Evolutionary conservation across 2,113 vertebrate genomes (phyloP).

Genomic region (Callorhinus ursinus): DNA sequence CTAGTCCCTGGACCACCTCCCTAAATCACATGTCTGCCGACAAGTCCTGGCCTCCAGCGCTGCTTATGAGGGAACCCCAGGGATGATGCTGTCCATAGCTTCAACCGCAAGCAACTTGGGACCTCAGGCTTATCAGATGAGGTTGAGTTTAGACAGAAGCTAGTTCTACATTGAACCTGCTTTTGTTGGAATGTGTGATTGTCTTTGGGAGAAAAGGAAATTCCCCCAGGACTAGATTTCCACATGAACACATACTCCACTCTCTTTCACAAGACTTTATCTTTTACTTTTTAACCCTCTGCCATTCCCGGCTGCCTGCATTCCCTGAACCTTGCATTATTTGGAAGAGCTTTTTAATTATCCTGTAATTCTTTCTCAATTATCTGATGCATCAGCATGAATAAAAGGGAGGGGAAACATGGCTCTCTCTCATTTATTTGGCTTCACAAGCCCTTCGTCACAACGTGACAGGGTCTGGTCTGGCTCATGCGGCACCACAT

Average conservation of each 20-base stretch:
- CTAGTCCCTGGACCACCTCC: background rate
- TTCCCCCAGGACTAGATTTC: background rate
- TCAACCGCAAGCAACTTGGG: background rate
- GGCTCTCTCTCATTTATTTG: background rate
- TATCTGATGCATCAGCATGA: constrained; percentile 31
- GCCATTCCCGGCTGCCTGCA: background rate
- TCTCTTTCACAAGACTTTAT: background rate
- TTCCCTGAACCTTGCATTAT: background rate
- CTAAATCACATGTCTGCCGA: background rate
- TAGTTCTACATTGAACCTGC: background rate
- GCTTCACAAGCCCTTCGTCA: background rate
- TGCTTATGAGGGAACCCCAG: background rate
- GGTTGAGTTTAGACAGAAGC: background rate
- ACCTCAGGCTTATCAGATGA: background rate
- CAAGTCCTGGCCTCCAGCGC: background rate
- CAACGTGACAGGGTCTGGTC: background rate
- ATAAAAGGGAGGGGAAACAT: background rate
- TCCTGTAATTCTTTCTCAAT: constrained; percentile 32
- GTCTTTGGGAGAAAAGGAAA: background rate
- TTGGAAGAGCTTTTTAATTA: constrained; percentile 50
- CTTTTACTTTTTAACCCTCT: background rate
- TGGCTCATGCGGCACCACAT: background rate
- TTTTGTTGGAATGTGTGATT: background rate
- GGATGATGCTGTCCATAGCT: background rate
- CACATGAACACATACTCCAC: background rate